phyloP scores from a whole-genome alignment of 2,888 invertebrate species.

The Hipparchia semele region DNA sequence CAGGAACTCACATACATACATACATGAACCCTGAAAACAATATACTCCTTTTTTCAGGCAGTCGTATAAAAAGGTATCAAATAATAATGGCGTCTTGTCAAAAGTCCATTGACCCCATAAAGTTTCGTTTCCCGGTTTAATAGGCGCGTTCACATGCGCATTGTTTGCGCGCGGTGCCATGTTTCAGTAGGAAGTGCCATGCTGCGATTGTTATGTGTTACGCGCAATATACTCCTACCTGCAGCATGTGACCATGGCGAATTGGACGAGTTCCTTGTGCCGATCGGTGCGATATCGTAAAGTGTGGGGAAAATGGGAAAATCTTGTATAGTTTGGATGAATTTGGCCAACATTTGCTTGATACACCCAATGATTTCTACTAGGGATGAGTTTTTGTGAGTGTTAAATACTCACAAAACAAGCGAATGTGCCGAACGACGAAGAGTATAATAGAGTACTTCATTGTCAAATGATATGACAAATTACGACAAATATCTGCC shows the following conservation, averaged over 20 bases:
- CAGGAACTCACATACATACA: too few relatives aligned
- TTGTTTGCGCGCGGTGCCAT: slow-evolving; percentile 64
- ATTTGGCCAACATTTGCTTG: too few relatives aligned
- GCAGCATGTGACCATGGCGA: slow-evolving; percentile 47
- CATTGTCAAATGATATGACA: too few relatives aligned
- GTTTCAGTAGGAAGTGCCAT: slow-evolving; percentile 60
- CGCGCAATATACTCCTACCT: slow-evolving; percentile 42
- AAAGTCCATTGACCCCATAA: slow-evolving; percentile 61
- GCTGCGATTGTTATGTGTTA: slow-evolving; percentile 33
- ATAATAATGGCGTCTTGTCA: slow-evolving; percentile 56
- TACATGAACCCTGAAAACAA: too few relatives aligned
- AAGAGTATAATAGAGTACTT: too few relatives aligned
- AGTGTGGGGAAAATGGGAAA: background rate
- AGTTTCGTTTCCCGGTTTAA: slow-evolving; percentile 74
- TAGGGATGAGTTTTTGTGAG: too few relatives aligned
- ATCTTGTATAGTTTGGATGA: slow-evolving; percentile 25
- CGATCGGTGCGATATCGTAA: slow-evolving; percentile 19
- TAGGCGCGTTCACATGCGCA: slow-evolving; percentile 72
- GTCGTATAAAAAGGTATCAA: background rate
- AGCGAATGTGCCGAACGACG: too few relatives aligned
- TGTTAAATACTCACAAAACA: too few relatives aligned
- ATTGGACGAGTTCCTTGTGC: slow-evolving; percentile 38
- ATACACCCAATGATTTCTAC: too few relatives aligned
- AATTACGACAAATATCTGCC: too few relatives aligned
- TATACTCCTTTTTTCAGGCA: too few relatives aligned